Evolutionary conservation across 2,888 invertebrate genomes (phyloP).

Genomic region (Aleiodes testaceus): DNA sequence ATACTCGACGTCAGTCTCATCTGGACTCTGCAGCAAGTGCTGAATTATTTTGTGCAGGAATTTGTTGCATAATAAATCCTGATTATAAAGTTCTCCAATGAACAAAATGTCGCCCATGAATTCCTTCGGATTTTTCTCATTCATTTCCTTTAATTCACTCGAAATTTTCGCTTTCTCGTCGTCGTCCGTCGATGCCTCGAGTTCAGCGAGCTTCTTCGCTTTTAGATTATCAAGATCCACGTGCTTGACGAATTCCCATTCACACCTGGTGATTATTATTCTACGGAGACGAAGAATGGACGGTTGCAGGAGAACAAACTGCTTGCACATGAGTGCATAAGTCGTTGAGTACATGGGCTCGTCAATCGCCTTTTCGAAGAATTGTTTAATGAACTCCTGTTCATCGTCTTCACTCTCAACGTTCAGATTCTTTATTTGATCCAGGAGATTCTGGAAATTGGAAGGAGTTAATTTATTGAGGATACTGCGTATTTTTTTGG

Average conservation of each 20-base stretch:
- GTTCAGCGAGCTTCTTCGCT: neutral
- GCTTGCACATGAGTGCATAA: constrained; percentile 28
- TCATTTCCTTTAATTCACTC: neutral
- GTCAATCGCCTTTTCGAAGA: constrained; percentile 25
- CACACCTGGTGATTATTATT: neutral
- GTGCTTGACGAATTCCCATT: neutral
- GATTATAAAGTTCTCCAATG: constrained; percentile 22
- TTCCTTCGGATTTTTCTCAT: constrained; percentile 8
- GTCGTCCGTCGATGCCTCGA: neutral
- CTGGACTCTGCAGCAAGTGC: neutral
- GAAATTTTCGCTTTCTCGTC: neutral
- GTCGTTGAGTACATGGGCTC: constrained; percentile 3
- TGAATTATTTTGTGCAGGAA: constrained; percentile 6
- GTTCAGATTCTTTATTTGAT: constrained; percentile 13
- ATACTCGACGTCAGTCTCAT: constrained; percentile 20
- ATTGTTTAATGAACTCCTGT: constrained; percentile 8
- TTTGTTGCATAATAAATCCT: constrained; percentile 13
- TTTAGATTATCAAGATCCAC: neutral
- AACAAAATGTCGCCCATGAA: constrained; percentile 20
- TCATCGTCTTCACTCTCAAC: constrained; percentile 4
- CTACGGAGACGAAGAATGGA: constrained; percentile 11
- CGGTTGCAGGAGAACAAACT: constrained; percentile 5
- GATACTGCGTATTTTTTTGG: constrained; percentile 6
- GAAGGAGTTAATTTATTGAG: constrained; percentile 28
- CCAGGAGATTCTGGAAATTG: constrained; percentile 23